These are phyloP conservation scores for Elysia crispata DNA, from an alignment of 2,888 invertebrate species.

Conservation along the genomic window DNA sequence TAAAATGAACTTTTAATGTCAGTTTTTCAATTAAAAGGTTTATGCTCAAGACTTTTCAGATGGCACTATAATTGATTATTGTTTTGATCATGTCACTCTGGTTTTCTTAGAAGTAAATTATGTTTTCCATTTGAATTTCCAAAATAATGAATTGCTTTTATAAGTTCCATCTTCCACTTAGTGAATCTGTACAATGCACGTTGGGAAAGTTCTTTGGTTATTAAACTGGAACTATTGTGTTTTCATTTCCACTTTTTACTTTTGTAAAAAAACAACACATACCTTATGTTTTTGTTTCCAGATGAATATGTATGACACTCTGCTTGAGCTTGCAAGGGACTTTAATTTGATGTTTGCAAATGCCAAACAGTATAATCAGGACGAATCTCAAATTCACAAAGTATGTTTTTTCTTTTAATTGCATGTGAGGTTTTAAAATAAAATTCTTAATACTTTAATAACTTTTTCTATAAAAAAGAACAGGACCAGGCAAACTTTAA, in stretches of 20 bases:
- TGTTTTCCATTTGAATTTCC: no score
- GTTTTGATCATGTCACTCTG: no score
- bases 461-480: neutral
- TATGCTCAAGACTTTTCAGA: no score
- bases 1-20: neutral
- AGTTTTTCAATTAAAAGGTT: no score
- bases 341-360: constrained; percentile 98
- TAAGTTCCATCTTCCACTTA: no score
- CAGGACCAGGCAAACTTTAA: neutral
- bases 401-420: constrained; percentile 80
- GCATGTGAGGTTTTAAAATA: no score
- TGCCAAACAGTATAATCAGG: constrained; percentile 92
- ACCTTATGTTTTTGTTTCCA: constrained; percentile 50
- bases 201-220: neutral
- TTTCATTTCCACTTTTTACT: neutral
- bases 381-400: constrained; percentile 88
- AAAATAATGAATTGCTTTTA: no score
- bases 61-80: no score
- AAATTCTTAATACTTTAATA: no score
- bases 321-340: constrained; percentile 90
- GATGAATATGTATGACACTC: constrained; percentile 65
- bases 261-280: neutral
- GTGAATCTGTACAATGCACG: no score
- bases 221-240: neutral
- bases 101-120: no score